Base-by-base conservation (phyloP, 1,140 invertebrate genomes). In the Nymphalis io region DNA sequence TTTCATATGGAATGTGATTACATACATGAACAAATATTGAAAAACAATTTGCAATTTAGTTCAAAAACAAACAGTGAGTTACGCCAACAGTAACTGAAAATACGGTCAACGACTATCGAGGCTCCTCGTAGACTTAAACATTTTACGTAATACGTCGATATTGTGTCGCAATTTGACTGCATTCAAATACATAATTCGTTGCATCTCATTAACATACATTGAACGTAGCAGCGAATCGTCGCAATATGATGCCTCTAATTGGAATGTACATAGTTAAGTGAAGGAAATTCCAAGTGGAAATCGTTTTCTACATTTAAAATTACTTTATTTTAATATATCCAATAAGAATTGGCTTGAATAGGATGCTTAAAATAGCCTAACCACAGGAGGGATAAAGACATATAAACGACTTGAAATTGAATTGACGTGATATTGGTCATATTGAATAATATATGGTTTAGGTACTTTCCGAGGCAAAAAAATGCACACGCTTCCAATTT, bases 141-240 rank as follows among this genome's bases (percentile, higher is more conserved):
- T 11, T 48, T 58, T 42, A 66, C 39, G 27, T 65, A 66, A 44
- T 42, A 27, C 12, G 42, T 46, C 15, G 44, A 60, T 66, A 58
- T 44, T 68, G 60, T 70, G 62, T 70, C 39, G 63, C 53, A 66
- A 61, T 21, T 46, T 40, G 21, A 57, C 63, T 27, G 51, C 39
- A 57, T 16, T 57, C 48, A 57, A 57, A 57, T 66, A 55, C 63
- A 66, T 66, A 66, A 66, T 66, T 40, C 39, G 63, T 44, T 42
- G 53, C 39, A 70, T 64, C 44, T 63, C 39, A 68, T 67, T 63
- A 60, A 21, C 61, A 63, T 39, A 73, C 72, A 57, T 61, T n/a
- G 46, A 3, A 53, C 20, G 18, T 21, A 13, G 40, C 27, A 55
- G 40, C 18, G 18, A 61, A 48, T 44, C 27, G 70, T 48, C 40